A percentile compares a stretch with the other conserved stretches of the same genome.
Conservation (phyloP, 2,113 vertebrate genomes). For the Mola mola region DNA sequence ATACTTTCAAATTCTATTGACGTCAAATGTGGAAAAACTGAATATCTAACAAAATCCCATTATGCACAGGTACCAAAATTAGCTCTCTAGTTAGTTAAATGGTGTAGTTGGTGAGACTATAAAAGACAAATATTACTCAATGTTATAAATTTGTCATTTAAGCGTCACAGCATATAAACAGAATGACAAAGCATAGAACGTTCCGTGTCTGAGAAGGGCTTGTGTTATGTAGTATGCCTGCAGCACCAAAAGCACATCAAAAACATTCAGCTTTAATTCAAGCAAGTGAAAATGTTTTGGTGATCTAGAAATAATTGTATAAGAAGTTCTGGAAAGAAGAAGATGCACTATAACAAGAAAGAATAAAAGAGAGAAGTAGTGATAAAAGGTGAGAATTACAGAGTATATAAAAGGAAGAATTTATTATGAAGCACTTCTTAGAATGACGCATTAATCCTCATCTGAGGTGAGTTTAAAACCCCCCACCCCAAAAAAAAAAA, state of each 20-base stretch:
- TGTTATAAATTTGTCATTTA: no score
- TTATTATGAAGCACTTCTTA: neutral
- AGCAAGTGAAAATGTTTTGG: neutral
- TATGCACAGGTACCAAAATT: neutral
- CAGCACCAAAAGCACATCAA: neutral
- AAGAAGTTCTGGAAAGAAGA: neutral
- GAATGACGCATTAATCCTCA: constrained; percentile 9
- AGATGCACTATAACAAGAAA: neutral
- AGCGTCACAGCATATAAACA: neutral
- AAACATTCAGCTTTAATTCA: neutral
- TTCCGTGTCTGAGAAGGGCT: neutral
- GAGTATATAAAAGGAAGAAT: constrained; percentile 1
- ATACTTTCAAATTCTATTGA: neutral
- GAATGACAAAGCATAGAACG: neutral
- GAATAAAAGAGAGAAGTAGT: neutral
- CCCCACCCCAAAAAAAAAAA: constrained; percentile 1
- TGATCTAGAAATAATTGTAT: neutral
- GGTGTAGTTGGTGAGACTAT: neutral
- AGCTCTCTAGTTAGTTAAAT: neutral
- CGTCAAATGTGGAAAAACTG: neutral
- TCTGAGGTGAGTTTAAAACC: constrained; percentile 23
- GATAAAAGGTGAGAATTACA: neutral
- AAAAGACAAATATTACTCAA: neutral
- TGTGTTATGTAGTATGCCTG: neutral
- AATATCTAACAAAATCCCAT: neutral